phyloP scores from a whole-genome alignment of 2,888 invertebrate genomes.

The Gandaritis pyraliata region DNA sequence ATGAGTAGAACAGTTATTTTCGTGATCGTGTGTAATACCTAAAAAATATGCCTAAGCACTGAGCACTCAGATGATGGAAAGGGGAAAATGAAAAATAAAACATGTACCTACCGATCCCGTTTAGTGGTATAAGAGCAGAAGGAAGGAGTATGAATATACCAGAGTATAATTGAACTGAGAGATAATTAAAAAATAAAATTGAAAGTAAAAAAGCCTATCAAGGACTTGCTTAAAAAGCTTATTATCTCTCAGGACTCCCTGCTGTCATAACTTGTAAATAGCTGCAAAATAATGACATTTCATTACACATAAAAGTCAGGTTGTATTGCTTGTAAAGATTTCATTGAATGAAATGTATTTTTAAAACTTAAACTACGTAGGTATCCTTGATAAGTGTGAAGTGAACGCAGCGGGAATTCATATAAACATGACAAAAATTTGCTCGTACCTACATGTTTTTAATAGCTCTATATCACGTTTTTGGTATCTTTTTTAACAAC shows the following conservation, averaged over 20 bases:
- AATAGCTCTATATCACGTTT: constrained; percentile 67
- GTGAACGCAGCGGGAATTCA: constrained; percentile 52
- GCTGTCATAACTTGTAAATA: constrained; percentile 30
- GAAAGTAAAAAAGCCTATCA: no score
- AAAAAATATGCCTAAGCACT: background rate
- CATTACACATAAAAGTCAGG: constrained; percentile 30
- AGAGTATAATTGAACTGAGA: no score
- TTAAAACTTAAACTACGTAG: constrained; percentile 36
- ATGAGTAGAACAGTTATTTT: background rate
- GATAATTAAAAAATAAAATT: no score
- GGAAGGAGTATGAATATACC: no score
- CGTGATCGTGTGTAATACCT: background rate
- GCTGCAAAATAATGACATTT: constrained; percentile 27
- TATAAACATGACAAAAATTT: constrained; percentile 60
- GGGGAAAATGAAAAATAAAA: no score
- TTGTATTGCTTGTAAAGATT: constrained; percentile 24
- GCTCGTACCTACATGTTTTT: constrained; percentile 52
- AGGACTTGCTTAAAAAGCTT: no score
- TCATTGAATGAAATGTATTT: constrained; percentile 32
- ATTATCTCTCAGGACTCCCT: constrained; percentile 15
- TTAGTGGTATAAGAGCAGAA: no score
- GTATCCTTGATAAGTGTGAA: constrained; percentile 44
- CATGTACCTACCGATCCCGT: no score
- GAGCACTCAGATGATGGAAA: background rate
- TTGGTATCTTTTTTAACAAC: constrained; percentile 49